Base-by-base conservation (phyloP, 2,888 invertebrate genomes). In the Ptilodon capucinus region DNA sequence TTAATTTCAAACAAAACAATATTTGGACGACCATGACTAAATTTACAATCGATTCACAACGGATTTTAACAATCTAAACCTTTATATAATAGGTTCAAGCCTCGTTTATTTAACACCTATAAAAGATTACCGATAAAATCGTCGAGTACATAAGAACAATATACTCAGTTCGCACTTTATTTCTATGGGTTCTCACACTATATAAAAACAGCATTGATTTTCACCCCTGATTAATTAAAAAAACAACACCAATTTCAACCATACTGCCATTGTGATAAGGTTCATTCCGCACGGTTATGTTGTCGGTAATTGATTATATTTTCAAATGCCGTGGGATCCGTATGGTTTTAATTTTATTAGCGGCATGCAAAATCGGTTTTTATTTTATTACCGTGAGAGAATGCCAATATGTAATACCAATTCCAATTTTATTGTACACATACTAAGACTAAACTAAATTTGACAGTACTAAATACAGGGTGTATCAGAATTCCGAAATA, bases 181-280 rank as follows among this genome's bases (percentile, higher is more conserved):
- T n/a, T 45, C 17, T 40, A 48, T 47, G 48, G 32, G 44, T 65
- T 62, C 59, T 51, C 63, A 65, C 60, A 57, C 51, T 44, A n/a
- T n/a, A n/a, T 41, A 17, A 50, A 39, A 46, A 42, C n/a, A 18
- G 14, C 23, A 28, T 40, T n/a, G 35, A 16, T 47, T 48, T 52
- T 39, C 46, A 42, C 9, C 32, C 46, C 43, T 23, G 21, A 40
- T 36, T 34, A 9, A 42, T 25, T n/a, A 39, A 11, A 9, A 23
- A 1, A 30, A 40, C 16, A 5, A 9, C 35, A 43, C n/a, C 16
- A 56, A 14, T 48, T 36, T 47, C 13, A 46, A 48, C 42, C 30
- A 11, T 59, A 41, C 42, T 0, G 0, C 0, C 0, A 35, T 30
- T 18, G 2, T 2, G 1, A 18, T 21, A 58, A 41, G 41, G 46